Evolutionary conservation across 2,113 vertebrate genomes (phyloP), one percentile per base, ranked within the genome.

Genomic region (Sinocyclocheilus rhinocerous): DNA sequence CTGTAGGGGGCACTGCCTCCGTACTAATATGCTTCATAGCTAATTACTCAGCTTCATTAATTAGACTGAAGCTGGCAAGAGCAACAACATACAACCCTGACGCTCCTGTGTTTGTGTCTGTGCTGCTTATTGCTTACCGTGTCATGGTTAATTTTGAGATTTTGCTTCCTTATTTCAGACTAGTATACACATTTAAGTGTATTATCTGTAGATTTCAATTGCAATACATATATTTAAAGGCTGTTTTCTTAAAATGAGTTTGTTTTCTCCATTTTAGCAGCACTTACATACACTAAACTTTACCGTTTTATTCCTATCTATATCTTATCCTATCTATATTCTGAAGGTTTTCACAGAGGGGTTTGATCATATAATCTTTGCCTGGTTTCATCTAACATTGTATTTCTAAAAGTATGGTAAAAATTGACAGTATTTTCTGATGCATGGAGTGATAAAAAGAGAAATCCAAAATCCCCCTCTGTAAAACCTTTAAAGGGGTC

Each of bases 1-100:
- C 93, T 94, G 93, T 91, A 95, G 94, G 93, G 94, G 94, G 94
- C 93, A 93, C 93, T 94, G 91, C 92, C 87, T 92, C 83, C 91
- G 90, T 91, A 90, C 89, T 84, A 86, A 91, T 33, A 88, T 76
- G 81, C 88, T 91, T 59, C 86, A 86, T 73, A 75, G 61, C 86
- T 85, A 90, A 84, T 90, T 89, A 89, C 33, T 18, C 16, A 12
- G 15, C 48, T 13, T 76, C 39, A 59, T 76, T 88, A 85, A 88
- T 87, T 87, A 84, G 79, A 42, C 11, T 61, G 55, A 82, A 83
- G 76, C 85, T 33, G 16, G n/a, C 29, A 22, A 26, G 52, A 59
- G 26, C 33, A 11, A 10, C 42, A 45, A 33, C 29, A 33, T 33
- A 33, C 29, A 33, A 5, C 70, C 15, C 57, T 59, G 57, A 22